A percentile compares a stretch with the other conserved stretches of the same genome.
phyloP scores from a whole-genome alignment of 37 sponge, comb jelly and placozoan species.

The Geodia barretti region DNA sequence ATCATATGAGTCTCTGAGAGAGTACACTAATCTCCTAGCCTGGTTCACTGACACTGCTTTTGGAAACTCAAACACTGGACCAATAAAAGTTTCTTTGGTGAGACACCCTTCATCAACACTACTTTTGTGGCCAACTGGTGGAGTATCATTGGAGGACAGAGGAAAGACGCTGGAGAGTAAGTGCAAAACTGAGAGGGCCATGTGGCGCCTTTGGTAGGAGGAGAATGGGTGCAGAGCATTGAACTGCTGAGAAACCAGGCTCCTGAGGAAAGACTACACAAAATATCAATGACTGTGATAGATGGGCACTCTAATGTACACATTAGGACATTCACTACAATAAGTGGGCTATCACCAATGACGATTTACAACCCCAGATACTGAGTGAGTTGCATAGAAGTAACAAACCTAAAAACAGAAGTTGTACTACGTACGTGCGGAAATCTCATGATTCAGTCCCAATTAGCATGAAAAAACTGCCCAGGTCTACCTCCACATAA shows the following conservation, averaged over 20 bases:
- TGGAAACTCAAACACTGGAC: slow-evolving; percentile 32
- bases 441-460: too few relatives aligned
- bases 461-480: too few relatives aligned
- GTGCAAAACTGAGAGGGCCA: slow-evolving; percentile 51
- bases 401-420: too few relatives aligned
- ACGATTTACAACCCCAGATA: too few relatives aligned
- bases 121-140: background rate
- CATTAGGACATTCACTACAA: too few relatives aligned
- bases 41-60: slow-evolving; percentile 17
- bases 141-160: background rate
- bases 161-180: slow-evolving; percentile 15
- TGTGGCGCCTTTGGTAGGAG: slow-evolving; percentile 65
- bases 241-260: slow-evolving; percentile 42
- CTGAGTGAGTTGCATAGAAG: too few relatives aligned
- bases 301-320: too few relatives aligned
- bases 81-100: background rate
- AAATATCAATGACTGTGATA: too few relatives aligned
- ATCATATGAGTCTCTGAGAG: slow-evolving; percentile 53
- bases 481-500: too few relatives aligned
- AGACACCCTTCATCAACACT: background rate
- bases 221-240: slow-evolving; percentile 57
- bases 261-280: slow-evolving; percentile 54
- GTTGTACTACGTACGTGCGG: too few relatives aligned
- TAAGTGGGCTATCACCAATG: too few relatives aligned
- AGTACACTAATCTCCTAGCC: slow-evolving; percentile 22